These are phyloP conservation scores for Agrilus mali DNA, from an alignment of 2,888 invertebrate species.

Conservation along the genomic window DNA sequence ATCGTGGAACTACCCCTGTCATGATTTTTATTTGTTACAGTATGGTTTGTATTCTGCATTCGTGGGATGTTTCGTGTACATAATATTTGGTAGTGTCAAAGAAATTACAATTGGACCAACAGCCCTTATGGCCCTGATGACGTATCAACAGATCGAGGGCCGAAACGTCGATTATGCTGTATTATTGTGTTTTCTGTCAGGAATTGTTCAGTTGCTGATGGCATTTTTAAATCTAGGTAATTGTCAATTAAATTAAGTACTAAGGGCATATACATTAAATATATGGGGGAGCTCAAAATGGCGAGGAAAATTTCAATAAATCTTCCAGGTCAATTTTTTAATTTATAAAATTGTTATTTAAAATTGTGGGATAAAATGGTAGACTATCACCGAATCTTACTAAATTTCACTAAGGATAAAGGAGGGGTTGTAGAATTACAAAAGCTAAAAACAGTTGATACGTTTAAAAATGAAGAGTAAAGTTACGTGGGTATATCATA, in stretches of 20 bases:
- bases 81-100: conserved; percentile 77
- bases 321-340: too few relatives aligned
- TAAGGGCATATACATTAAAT: too few relatives aligned
- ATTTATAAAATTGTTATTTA: too few relatives aligned
- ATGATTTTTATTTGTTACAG: conserved; percentile 37
- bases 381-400: too few relatives aligned
- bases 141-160: conserved; percentile 61
- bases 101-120: conserved; percentile 86
- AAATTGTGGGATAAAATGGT: too few relatives aligned
- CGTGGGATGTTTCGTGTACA: conserved; percentile 85
- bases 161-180: conserved; percentile 67
- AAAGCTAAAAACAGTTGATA: too few relatives aligned
- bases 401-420: too few relatives aligned
- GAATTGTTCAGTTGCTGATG: conserved; percentile 69
- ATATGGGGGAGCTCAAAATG: too few relatives aligned
- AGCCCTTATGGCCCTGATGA: conserved; percentile 88
- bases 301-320: too few relatives aligned
- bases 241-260: conserved; percentile 18
- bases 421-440: too few relatives aligned
- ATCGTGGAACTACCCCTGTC: background rate
- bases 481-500: too few relatives aligned
- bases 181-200: conserved; percentile 70
- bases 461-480: too few relatives aligned
- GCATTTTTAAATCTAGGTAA: conserved; percentile 70
- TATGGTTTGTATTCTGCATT: conserved; percentile 93